Evolutionary conservation across 2,113 vertebrate species (phyloP), one percentile per base, ranked within the genome.

Genomic region (Verasper variegatus): DNA sequence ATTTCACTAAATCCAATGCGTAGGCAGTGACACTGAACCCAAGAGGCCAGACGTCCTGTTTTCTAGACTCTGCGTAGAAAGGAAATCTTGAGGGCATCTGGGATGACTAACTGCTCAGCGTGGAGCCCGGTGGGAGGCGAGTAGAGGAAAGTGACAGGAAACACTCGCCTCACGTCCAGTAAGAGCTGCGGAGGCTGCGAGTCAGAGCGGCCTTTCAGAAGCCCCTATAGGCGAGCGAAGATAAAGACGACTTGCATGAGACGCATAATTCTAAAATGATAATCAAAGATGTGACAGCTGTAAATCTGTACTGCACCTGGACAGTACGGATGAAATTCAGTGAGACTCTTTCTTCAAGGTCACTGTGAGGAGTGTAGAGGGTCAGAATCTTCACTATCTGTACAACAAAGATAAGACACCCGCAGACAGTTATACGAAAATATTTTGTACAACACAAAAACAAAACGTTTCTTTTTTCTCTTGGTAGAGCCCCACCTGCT

Each of bases 311-410:
- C 18, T 37, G 26, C 85, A 95, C 95, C 95, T 95, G 95, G 0
- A 95, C 88, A 0, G 49, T 86, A 15, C 91, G 93, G 73, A 94
- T 94, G 67, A 95, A 94, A 74, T 86, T 86, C 47, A 95, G 78
- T 0, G 93, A 93, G 70, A 95, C 70, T 18, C 87, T 86, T 78
- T 95, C 88, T 62, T 96, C 94, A 0, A 92, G 80, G 77, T 95
- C 95, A 0, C 84, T 65, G 51, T 95, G 78, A 0, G 92, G 95
- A 0, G 85, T 94, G 86, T 94, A 94, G 3, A 90, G 91, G 17
- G 78, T 78, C 55, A 95, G 78, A 52, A 95, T 93, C 90, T 95
- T 95, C 77, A 96, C 90, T 27, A 93, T 93, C 95, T 95, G 89
- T 56, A 6, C 5, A 14, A 86, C 7, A 74, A 4, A 78, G 61